These are phyloP conservation scores for Sturnira hondurensis DNA, from an alignment of 2,113 vertebrate species.

Conservation along the genomic window DNA sequence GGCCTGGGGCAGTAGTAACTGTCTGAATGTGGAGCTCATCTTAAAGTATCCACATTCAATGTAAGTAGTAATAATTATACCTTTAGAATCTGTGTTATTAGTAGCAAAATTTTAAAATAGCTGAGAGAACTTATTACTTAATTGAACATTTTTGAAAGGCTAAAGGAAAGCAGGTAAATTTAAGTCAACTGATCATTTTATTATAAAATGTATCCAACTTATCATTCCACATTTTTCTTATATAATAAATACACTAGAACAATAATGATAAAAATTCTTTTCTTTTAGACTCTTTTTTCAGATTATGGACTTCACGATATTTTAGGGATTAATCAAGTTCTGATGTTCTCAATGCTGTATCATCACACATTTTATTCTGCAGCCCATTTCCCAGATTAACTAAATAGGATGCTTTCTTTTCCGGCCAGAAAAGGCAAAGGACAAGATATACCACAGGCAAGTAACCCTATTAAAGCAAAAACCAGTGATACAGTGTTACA, in stretches of 20 bases:
- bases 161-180: background rate
- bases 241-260: background rate
- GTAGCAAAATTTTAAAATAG: background rate
- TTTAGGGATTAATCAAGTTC: constrained; percentile 5
- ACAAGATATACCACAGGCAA: background rate
- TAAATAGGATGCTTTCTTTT: background rate
- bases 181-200: constrained; percentile 5
- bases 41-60: background rate
- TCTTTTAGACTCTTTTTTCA: background rate
- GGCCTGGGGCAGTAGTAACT: background rate
- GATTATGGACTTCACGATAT: background rate
- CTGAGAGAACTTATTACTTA: background rate
- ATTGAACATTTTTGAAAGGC: background rate
- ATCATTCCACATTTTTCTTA: background rate
- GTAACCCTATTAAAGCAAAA: background rate
- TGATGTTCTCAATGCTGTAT: background rate
- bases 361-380: constrained; percentile 16
- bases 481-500: background rate
- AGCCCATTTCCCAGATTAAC: background rate
- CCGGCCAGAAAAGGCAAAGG: background rate
- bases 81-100: constrained; percentile 15
- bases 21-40: background rate
- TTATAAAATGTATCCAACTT: constrained; percentile 11
- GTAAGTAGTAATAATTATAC: background rate
- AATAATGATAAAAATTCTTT: background rate